Evolutionary conservation across 2,113 vertebrate species (phyloP).

Genomic region (Blennius ocellaris): DNA sequence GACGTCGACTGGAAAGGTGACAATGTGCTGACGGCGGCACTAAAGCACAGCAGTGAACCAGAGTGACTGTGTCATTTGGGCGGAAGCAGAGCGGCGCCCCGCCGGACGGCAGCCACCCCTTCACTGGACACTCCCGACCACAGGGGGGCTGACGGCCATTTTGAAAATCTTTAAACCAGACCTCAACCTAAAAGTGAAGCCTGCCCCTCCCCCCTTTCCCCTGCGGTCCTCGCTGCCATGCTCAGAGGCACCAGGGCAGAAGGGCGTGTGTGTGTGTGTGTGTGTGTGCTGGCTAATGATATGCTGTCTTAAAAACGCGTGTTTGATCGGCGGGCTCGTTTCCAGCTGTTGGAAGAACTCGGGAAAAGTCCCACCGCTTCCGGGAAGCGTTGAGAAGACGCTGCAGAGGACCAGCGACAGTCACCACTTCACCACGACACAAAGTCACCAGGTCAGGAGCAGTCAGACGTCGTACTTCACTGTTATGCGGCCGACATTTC

Average conservation of each 20-base stretch:
- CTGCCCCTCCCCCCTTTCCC: constrained; percentile 38
- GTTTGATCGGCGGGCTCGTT: constrained; percentile 46
- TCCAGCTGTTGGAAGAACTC: constrained; percentile 26
- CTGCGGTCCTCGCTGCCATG: constrained; percentile 49
- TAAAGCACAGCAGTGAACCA: constrained; percentile 24
- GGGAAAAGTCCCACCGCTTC: constrained; percentile 20
- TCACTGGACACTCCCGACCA: neutral
- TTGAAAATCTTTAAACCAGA: constrained; percentile 57
- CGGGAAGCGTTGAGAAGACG: constrained; percentile 6
- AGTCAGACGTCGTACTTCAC: too few relatives aligned
- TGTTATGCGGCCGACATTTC: too few relatives aligned
- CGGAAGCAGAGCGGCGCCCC: constrained; percentile 20
- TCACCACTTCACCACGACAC: neutral
- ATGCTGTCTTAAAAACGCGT: constrained; percentile 56
- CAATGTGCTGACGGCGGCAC: constrained; percentile 16
- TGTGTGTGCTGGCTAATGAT: constrained; percentile 61
- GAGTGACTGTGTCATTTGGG: constrained; percentile 38
- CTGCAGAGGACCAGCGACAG: too few relatives aligned
- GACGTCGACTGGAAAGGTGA: neutral
- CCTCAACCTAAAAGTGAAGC: constrained; percentile 42
- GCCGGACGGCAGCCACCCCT: constrained; percentile 35
- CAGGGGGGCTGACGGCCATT: constrained; percentile 16
- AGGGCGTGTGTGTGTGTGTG: constrained; percentile 44
- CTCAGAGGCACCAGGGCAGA: constrained; percentile 26
- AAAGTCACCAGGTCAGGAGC: neutral